phyloP scores from a whole-genome alignment of 1,140 invertebrate genomes.

The Drosophila bipectinata region DNA sequence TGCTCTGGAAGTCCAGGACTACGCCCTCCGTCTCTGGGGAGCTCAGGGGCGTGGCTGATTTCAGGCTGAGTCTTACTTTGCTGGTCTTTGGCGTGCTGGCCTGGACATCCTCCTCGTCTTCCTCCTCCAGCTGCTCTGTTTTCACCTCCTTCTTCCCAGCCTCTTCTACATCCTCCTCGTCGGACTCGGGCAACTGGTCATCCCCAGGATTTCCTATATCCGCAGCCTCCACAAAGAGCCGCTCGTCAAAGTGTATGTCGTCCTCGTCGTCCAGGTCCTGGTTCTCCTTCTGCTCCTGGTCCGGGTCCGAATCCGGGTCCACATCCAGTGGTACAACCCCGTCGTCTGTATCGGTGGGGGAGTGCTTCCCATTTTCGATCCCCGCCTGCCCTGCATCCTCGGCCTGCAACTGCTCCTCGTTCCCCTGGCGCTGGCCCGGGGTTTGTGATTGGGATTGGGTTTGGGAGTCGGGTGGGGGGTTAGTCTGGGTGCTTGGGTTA shows the following conservation, averaged over 20 bases:
- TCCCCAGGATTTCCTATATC: slow-evolving; percentile 29
- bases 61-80: slow-evolving; percentile 24
- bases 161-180: slow-evolving; percentile 47
- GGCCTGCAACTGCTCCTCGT: slow-evolving; percentile 4
- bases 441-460: slow-evolving; percentile 17
- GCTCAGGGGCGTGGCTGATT: slow-evolving; percentile 38
- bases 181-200: slow-evolving; percentile 60
- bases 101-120: slow-evolving; percentile 42
- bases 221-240: slow-evolving; percentile 67
- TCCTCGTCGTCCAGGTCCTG: slow-evolving; percentile 55
- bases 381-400: slow-evolving; percentile 2
- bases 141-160: not conserved
- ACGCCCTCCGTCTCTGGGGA: slow-evolving; percentile 27
- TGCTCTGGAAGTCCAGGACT: slow-evolving; percentile 43
- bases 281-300: slow-evolving; percentile 48
- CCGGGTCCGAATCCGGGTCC: not conserved
- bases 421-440: slow-evolving; percentile 15
- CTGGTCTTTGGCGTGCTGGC: slow-evolving; percentile 67
- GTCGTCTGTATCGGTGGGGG: slow-evolving; percentile 2
- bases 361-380: slow-evolving; percentile 3
- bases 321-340: not conserved
- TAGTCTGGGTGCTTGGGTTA: slow-evolving; percentile 52
- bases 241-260: slow-evolving; percentile 77
- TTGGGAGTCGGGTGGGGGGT: slow-evolving; percentile 28
- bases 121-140: not conserved